Evolutionary conservation across 2,113 vertebrate genomes (phyloP).

Genomic region (Danio rerio): GRCz12tu NC_133185.1:40442001-40442500

Average conservation of each 20-base stretch:
- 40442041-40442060: not conserved
- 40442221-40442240: not conserved
- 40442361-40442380: not conserved
- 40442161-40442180: conserved; percentile 7
- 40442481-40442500: not conserved
- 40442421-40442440: not conserved
- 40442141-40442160: conserved; percentile 15
- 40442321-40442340: not conserved
- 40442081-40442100: not conserved
- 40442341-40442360: not conserved
- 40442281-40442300: conserved; percentile 1
- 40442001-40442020: too few species aligned
- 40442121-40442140: conserved; percentile 10
- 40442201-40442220: not conserved
- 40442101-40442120: not conserved
- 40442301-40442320: not conserved
- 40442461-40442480: not conserved
- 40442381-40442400: too few species aligned
- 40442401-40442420: too few species aligned
- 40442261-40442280: not conserved
- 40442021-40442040: too few species aligned
- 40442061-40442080: not conserved
- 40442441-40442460: not conserved
- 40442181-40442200: not conserved
- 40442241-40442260: not conserved